phyloP scores from a whole-genome alignment of 2,797 vertebrate species.

The Halcyon smyrnensis region DNA sequence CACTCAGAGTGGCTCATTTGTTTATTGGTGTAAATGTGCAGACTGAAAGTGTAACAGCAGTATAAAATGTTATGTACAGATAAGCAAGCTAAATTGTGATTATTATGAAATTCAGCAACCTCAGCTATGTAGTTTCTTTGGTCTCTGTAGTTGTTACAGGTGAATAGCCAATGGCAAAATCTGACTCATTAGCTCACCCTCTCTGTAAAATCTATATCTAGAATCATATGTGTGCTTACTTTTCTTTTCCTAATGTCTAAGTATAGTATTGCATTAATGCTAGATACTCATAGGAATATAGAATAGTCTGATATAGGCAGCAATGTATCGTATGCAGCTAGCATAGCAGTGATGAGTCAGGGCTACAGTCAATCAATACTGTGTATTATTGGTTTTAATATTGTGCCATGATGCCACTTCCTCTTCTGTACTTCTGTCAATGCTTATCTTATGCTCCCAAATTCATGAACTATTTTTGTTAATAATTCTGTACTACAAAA shows the following conservation, averaged over 20 bases:
- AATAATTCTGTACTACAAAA: not conserved
- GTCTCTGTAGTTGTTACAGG: not conserved
- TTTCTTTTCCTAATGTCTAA: not conserved
- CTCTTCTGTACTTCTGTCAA: not conserved
- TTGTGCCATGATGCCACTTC: not conserved
- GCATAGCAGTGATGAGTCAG: not conserved
- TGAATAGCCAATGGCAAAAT: not conserved
- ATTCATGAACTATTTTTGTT: not conserved
- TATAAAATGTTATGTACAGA: not conserved
- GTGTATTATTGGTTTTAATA: not conserved
- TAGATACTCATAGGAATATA: not conserved
- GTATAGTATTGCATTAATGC: not conserved
- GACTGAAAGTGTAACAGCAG: not conserved
- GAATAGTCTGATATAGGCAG: not conserved
- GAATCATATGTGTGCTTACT: not conserved
- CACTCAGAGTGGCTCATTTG: not conserved
- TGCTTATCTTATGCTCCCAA: not conserved
- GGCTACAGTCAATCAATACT: not conserved
- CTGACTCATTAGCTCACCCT: not conserved
- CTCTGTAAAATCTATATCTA: not conserved
- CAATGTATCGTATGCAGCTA: not conserved
- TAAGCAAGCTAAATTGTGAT: not conserved
- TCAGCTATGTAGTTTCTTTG: not conserved
- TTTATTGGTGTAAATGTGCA: not conserved
- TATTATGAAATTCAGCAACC: not conserved